Base-by-base conservation (phyloP, 2,113 vertebrate genomes). In the Corythornis madagascariensis region DNA sequence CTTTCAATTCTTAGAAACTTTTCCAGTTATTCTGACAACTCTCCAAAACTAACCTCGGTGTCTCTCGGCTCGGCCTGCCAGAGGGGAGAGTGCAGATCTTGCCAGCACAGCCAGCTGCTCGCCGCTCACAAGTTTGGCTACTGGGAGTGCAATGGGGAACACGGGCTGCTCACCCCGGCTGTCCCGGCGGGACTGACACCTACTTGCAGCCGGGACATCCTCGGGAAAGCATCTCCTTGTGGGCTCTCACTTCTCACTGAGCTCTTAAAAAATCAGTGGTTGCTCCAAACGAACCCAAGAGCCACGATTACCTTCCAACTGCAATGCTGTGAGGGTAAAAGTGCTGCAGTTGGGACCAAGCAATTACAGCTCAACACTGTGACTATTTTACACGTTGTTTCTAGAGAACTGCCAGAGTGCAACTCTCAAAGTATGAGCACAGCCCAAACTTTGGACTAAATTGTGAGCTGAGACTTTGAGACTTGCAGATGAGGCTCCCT, bases 381-480 rank as follows among this genome's bases (percentile, higher is more conserved):
- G 70, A 59, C 70, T 50, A 17, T 28, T 28, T 31, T 10, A 19
- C 33, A 16, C 10, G 2, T 38, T 40, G 6, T 66, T 89, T 79
- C 67, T 31, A 67, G 84, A 40, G 60, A 83, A 70, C 25, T 69
- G 64, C 33, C 55, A 21, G 31, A 67, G 53, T 8, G 35, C 45
- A 86, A 53, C 38, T 24, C 75, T 80, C 65, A 65, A n/a, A 1
- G 1, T 40, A 22, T 4, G 35, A 83, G 53, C 82, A 83, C 60
- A 59, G 15, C 61, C 59, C 19, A 8, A 85, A 89, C 21, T 35
- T 56, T 48, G 91, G 71, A 63, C 76, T 85, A 83, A 86, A 63
- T 2, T 70, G 84, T 59, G 86, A 90, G 56, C 78, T 92, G 92
- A 94, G 89, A 71, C 91, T 95, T 50, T 50, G 90, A 90, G 87